Percentiles rank a stretch among this genome's conserved stretches.
Evolutionary conservation across 2,888 invertebrate species (phyloP).

Genomic region (Andrena hattorfiana): DNA sequence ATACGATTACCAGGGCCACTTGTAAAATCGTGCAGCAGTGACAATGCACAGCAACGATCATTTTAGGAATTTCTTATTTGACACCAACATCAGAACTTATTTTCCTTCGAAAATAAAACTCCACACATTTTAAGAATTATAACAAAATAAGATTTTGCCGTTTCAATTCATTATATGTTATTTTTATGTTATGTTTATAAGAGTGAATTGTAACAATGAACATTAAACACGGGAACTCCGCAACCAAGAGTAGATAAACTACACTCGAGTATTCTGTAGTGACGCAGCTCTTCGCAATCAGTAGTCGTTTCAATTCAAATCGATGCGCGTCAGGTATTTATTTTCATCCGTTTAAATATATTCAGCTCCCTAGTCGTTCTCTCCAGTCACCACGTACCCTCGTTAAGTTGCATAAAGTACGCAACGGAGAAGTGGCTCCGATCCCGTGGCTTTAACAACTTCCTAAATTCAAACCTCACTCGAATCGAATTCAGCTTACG

Average conservation of each 20-base stretch:
- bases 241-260: not conserved
- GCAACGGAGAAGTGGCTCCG: not conserved
- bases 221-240: not conserved
- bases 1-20: not conserved
- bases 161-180: not conserved
- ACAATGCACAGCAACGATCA: too few species aligned
- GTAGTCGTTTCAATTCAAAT: slow-evolving; percentile 23
- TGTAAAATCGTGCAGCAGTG: not conserved
- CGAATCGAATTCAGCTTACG: slow-evolving; percentile 10
- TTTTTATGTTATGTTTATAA: not conserved
- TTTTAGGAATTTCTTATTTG: too few species aligned
- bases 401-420: slow-evolving; percentile 12
- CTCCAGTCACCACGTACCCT: not conserved
- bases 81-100: too few species aligned
- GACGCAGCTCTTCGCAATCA: slow-evolving; percentile 1
- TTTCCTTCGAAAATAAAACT: too few species aligned
- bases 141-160: too few species aligned
- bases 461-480: not conserved
- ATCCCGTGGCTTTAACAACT: not conserved
- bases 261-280: not conserved
- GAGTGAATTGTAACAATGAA: not conserved
- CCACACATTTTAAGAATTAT: too few species aligned
- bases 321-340: slow-evolving; percentile 18
- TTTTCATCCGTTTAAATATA: slow-evolving; percentile 32
- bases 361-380: slow-evolving; percentile 3